These are phyloP conservation scores for Chiloscyllium punctatum DNA, from an alignment of 2,797 vertebrate species.

Conservation along the genomic window DNA sequence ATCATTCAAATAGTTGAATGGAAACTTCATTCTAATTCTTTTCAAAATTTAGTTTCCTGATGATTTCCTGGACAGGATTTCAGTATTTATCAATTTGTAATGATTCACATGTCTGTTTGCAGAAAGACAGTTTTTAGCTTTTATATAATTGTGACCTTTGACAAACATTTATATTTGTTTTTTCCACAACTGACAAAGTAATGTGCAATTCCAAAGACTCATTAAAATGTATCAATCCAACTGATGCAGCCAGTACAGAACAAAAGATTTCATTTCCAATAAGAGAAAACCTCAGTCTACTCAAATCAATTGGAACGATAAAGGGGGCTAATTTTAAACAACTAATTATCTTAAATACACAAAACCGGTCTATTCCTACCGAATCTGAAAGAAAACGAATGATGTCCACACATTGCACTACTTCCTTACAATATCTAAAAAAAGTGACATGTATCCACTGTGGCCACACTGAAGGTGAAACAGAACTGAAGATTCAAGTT, in stretches of 20 bases:
- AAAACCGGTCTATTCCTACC: not conserved
- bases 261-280: not conserved
- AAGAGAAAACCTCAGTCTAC: not conserved
- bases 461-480: not conserved
- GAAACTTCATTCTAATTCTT: not conserved
- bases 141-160: not conserved
- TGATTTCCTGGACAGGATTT: not conserved
- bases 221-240: slow-evolving; percentile 18
- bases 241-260: not conserved
- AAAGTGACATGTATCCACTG: not conserved
- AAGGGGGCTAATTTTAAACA: slow-evolving; percentile 4
- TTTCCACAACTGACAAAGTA: not conserved
- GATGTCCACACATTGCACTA: not conserved
- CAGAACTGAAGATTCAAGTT: not conserved
- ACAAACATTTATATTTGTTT: not conserved
- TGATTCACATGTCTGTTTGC: not conserved
- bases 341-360: not conserved
- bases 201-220: not conserved
- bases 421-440: not conserved
- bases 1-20: slow-evolving; percentile 13
- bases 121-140: not conserved
- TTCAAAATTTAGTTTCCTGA: not conserved
- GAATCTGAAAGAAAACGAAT: not conserved
- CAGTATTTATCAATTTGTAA: not conserved
- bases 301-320: not conserved